Evolutionary conservation across 2,113 vertebrate genomes (phyloP).

Genomic region (Shinisaurus crocodilurus): DNA sequence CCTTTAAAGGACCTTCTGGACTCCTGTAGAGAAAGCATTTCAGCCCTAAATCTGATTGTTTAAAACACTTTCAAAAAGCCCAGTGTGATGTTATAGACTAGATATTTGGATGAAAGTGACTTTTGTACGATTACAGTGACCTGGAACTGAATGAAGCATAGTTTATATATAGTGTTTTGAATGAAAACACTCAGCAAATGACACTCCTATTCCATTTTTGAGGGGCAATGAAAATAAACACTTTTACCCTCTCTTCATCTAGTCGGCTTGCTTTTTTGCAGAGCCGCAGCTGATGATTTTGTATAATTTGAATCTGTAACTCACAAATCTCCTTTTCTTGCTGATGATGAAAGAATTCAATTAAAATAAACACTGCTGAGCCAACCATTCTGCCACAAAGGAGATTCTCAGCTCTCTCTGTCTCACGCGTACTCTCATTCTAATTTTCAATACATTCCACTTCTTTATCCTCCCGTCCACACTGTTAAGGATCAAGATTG

Average conservation of each 20-base stretch:
- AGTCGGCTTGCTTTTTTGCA: not conserved
- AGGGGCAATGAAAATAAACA: not conserved
- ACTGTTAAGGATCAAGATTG: not conserved
- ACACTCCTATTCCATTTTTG: not conserved
- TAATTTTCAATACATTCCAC: not conserved
- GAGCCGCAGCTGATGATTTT: fast-evolving
- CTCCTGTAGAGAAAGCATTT: not conserved
- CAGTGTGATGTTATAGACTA: not conserved
- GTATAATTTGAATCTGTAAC: fast-evolving
- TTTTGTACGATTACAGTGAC: not conserved
- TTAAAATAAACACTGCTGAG: fast-evolving
- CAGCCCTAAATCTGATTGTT: not conserved
- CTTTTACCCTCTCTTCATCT: not conserved
- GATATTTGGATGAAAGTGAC: not conserved
- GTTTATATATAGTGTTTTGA: not conserved
- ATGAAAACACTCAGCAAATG: not conserved
- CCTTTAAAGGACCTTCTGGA: not conserved
- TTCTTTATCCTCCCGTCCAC: fast-evolving
- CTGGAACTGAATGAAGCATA: not conserved
- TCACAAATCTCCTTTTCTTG: not conserved
- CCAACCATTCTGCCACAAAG: fast-evolving
- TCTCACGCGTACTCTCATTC: not conserved
- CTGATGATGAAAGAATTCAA: not conserved
- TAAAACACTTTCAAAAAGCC: not conserved
- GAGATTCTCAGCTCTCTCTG: not conserved